Conservation (phyloP, 2,113 vertebrate genomes). For the Leptosomus discolor region DNA sequence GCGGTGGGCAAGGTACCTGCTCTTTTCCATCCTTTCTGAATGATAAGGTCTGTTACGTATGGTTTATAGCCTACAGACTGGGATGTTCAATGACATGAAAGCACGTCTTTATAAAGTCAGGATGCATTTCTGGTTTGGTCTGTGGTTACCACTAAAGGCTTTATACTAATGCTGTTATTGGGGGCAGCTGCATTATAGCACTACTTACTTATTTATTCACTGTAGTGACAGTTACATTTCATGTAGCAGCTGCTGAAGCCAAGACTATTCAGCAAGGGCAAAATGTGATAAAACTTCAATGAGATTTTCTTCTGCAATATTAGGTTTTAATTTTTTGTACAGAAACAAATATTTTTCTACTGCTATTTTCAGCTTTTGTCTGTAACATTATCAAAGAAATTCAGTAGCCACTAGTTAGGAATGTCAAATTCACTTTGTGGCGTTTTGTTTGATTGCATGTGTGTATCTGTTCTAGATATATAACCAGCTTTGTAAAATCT, state of each 20-base stretch:
- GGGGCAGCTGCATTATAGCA: conserved; percentile 70
- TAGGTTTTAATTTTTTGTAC: conserved; percentile 70
- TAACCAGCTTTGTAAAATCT: background rate
- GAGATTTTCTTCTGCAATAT: conserved; percentile 64
- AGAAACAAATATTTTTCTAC: conserved; percentile 55
- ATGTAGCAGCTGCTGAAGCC: conserved; percentile 76
- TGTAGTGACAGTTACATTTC: conserved; percentile 69
- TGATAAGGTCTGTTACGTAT: background rate
- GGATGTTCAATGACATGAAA: background rate
- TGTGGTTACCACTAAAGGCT: conserved; percentile 50
- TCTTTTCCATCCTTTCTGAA: background rate
- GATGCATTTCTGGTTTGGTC: conserved; percentile 27
- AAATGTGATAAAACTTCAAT: conserved; percentile 70
- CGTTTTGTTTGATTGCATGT: background rate
- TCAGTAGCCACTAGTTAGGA: background rate
- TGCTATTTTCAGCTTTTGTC: conserved; percentile 32
- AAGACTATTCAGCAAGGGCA: conserved; percentile 66
- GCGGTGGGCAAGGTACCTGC: background rate
- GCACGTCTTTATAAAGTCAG: conserved; percentile 33
- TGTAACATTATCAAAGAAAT: conserved; percentile 1
- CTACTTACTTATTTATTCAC: conserved; percentile 72
- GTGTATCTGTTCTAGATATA: background rate
- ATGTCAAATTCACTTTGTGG: background rate
- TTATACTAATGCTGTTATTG: conserved; percentile 68
- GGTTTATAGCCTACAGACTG: background rate